Evolutionary conservation across 2,113 vertebrate genomes (phyloP).

Genomic region (Cichladusa arquata): DNA sequence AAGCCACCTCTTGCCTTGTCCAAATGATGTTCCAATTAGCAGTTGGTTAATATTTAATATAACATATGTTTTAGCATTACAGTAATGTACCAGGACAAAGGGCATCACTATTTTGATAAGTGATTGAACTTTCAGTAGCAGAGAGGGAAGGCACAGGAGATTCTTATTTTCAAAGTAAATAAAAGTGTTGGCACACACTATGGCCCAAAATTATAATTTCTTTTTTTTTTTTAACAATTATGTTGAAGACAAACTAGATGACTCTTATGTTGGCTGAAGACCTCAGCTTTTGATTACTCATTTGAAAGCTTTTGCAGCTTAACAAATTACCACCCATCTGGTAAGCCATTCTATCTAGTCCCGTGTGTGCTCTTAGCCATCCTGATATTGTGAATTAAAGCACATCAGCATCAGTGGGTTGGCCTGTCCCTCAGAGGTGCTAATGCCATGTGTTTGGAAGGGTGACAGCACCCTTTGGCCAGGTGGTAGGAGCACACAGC

Average conservation of each 20-base stretch:
- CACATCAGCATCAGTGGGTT: constrained; percentile 12
- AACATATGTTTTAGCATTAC: constrained; percentile 29
- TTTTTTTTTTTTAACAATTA: neutral
- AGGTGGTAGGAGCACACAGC: constrained; percentile 25
- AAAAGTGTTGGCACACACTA: neutral
- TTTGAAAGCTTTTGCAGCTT: constrained; percentile 47
- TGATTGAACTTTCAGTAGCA: neutral
- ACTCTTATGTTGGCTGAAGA: constrained; percentile 29
- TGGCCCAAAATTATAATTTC: constrained; percentile 12
- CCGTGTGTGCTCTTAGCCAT: constrained; percentile 23
- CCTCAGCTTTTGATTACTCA: constrained; percentile 19
- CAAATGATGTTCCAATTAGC: neutral
- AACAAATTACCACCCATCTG: constrained; percentile 63
- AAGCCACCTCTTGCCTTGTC: neutral
- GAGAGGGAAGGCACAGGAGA: neutral
- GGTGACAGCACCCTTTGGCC: constrained; percentile 10
- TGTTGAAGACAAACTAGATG: neutral
- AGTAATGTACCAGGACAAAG: constrained; percentile 10
- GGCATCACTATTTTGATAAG: constrained; percentile 6
- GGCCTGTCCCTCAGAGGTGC: constrained; percentile 41
- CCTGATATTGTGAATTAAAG: neutral
- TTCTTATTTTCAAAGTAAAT: constrained; percentile 4
- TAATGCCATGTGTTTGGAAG: constrained; percentile 48
- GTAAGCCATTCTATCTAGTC: constrained; percentile 12
- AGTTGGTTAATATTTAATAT: constrained; percentile 42